Evolutionary conservation across 2,797 vertebrate genomes (phyloP).

Genomic region (Peromyscus attwateri): DNA sequence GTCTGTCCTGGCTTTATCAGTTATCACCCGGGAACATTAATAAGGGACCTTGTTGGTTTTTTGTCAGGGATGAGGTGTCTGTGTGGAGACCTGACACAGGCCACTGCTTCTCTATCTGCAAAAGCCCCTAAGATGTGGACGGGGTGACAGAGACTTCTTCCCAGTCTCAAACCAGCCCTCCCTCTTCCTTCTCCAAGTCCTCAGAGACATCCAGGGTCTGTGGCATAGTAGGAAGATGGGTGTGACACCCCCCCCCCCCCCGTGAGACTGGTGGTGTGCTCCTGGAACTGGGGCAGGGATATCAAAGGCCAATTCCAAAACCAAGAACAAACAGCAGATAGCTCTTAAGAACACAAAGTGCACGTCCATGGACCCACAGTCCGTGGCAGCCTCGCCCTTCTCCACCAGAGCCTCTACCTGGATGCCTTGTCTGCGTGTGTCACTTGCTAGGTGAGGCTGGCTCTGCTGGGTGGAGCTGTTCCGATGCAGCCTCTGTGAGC

Average conservation of each 20-base stretch:
- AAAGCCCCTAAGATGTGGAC: not conserved
- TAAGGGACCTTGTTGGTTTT: not conserved
- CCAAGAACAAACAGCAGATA: not conserved
- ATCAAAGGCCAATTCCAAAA: not conserved
- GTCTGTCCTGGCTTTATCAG: not conserved
- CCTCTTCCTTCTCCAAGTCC: not conserved
- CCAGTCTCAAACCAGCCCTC: not conserved
- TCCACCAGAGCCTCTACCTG: not conserved
- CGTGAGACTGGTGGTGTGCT: not conserved
- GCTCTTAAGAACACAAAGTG: not conserved
- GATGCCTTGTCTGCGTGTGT: no score
- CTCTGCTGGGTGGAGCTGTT: not conserved
- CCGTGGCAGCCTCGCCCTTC: no score
- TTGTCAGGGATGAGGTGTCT: no score
- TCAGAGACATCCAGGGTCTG: not conserved
- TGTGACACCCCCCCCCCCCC: no score
- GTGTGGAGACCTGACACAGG: not conserved
- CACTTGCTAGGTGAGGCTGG: not conserved
- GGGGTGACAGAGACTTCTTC: not conserved
- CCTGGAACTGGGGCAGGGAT: not conserved
- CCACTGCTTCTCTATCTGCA: not conserved
- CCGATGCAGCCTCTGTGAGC: not conserved
- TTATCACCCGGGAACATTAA: not conserved
- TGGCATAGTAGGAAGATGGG: not conserved
- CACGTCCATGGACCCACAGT: no score